Evolutionary conservation across 2,113 vertebrate species (phyloP).

Genomic region (Globicephala melas): DNA sequence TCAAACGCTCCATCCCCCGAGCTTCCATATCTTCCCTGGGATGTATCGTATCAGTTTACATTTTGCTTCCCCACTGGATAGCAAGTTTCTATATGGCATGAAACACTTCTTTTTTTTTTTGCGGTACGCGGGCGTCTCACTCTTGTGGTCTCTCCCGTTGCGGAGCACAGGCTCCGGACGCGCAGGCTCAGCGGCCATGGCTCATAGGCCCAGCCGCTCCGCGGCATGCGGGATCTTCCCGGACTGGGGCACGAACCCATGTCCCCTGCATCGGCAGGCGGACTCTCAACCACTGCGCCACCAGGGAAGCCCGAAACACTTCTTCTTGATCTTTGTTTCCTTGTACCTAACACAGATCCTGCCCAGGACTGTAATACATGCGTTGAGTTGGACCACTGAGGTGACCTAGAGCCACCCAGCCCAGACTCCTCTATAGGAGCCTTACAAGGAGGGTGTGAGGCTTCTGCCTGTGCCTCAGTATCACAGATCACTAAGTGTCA

Average conservation of each 20-base stretch:
- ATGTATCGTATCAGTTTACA: neutral
- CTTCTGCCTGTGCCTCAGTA: neutral
- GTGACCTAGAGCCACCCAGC: neutral
- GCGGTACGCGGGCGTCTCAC: too few relatives aligned
- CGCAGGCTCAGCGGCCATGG: too few relatives aligned
- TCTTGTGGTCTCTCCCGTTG: too few relatives aligned
- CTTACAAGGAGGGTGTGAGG: neutral
- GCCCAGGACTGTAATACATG: neutral
- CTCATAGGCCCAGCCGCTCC: too few relatives aligned
- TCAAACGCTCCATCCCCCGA: neutral
- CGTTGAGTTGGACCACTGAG: neutral
- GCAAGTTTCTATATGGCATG: neutral
- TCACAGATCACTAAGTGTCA: neutral
- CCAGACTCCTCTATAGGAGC: neutral
- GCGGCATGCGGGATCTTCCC: too few relatives aligned
- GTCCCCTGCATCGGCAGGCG: too few relatives aligned
- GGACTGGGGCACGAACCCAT: too few relatives aligned
- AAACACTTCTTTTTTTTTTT: neutral
- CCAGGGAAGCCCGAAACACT: neutral
- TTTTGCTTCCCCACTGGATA: neutral
- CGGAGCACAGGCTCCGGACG: too few relatives aligned
- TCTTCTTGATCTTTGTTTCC: neutral
- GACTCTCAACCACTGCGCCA: too few relatives aligned
- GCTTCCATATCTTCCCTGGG: neutral
- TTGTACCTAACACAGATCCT: neutral